A percentile compares a stretch with the other conserved stretches of the same genome.
phyloP scores from a whole-genome alignment of 2,888 invertebrate species.

The Exocentrus adspersus region DNA sequence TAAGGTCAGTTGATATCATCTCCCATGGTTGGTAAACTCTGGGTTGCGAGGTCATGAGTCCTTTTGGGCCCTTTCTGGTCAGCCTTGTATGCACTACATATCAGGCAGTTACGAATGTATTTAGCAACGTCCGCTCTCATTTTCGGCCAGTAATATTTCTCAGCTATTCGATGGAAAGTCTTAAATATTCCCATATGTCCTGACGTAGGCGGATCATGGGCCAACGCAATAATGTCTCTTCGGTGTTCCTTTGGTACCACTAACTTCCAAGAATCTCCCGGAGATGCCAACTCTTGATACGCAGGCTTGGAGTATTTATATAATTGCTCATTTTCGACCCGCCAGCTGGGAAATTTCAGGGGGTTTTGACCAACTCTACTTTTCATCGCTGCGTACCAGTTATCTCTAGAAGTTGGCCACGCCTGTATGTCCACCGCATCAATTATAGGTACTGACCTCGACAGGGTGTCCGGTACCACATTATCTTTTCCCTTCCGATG shows the following conservation, averaged over 20 bases:
- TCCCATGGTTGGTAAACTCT: conserved; percentile 13
- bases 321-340: not conserved
- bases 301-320: conserved; percentile 1
- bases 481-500: conserved; percentile 19
- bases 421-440: not conserved
- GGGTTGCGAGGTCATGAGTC: conserved; percentile 25
- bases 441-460: conserved; percentile 4
- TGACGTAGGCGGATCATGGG: conserved; percentile 9
- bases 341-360: conserved; percentile 11
- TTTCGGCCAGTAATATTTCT: conserved; percentile 27
- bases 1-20: conserved; percentile 25
- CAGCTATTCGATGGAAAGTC: conserved; percentile 13
- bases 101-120: not conserved
- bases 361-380: not conserved
- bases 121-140: conserved; percentile 16
- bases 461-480: conserved; percentile 2
- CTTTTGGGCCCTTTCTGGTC: conserved; percentile 14
- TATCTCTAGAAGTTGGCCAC: not conserved
- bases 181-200: conserved; percentile 19
- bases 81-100: conserved; percentile 24
- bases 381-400: conserved; percentile 7
- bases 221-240: not conserved
- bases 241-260: conserved; percentile 1
- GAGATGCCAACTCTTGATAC: not conserved
- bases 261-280: not conserved